Evolutionary conservation across 2,888 invertebrate species (phyloP), one percentile per base, ranked within the genome.

Genomic region (Torymus texanus): DNA sequence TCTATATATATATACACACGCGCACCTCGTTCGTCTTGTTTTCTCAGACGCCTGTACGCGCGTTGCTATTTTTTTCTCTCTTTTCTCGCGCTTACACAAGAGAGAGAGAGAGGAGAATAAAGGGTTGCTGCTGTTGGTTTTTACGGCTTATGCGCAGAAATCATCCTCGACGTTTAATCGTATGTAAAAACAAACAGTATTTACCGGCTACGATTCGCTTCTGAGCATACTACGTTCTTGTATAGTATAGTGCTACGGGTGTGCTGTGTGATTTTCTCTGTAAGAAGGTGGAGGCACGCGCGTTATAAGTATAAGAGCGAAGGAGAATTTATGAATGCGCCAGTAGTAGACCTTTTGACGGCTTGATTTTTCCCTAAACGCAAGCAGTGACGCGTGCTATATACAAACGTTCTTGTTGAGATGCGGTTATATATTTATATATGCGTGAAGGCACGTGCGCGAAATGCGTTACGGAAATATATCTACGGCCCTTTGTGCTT

Each of bases 171-270:
- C 67, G 61, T 78, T 78, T 78, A 78, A 78, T 78, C 67, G 72
- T 71, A 62, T 78, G 72, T 72, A 78, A 78, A 78, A 78, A 72
- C 78, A 78, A 78, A 78, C 67, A 78, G 53, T 41, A 51, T 53
- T 71, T 53, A 58, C 14, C 14, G 51, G 41, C 16, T 21, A 21
- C 14, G 58, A 77, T 77, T 77, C n/a, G 67, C 66, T 78, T 61
- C 66, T 78, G 77, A 21, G 21, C 21, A 21, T n/a, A n/a, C n/a
- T n/a, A n/a, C 21, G 21, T 21, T 21, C 1, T 21, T 21, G 1
- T 21, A n/a, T n/a, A n/a, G n/a, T 21, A 21, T 2, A 21, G 21
- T 21, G 21, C 21, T 1, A 2, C 21, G n/a, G n/a, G n/a, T n/a
- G n/a, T 2, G 11, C 53, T 41, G 14, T 41, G 8, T 41, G 0